Evolutionary conservation across 2,797 vertebrate species (phyloP), one percentile per base, ranked within the genome.

Genomic region (Chromobotia macracanthus): DNA sequence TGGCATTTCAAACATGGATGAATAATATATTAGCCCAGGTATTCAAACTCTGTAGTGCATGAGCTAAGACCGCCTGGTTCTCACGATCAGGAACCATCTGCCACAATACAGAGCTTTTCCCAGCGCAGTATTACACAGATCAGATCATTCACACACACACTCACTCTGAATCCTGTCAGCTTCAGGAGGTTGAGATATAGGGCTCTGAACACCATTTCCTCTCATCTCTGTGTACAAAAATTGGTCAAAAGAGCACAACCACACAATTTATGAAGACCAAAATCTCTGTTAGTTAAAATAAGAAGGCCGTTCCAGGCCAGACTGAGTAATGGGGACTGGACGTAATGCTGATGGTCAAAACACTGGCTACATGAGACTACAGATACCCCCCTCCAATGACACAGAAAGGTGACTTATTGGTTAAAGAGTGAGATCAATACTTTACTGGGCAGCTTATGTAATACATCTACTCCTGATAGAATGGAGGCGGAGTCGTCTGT

Each of bases 71-170:
- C 21, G 31, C 13, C 51, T 60, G 21, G 58, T 64, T 82, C 55
- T 51, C 67, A 46, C 53, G 67, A 69, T 7, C 51, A 53, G 28
- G 63, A 55, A 72, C 68, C 63, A 84, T 80, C 83, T 80, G 83
- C 67, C 75, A 48, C 63, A 76, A 67, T 16, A 18, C 25, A 70
- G 48, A 64, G 66, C 58, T 28, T 21, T 60, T 60, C 12, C 25
- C 58, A 60, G 58, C 1, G 6, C 31, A 38, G 61, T 23, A 60
- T 70, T 25, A 35, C 18, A 60, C 53, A 16, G 41, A 70, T 71
- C 19, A 41, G 19, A 63, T 63, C 44, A 51, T 63, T 71, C 35
- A 71, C 51, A 61, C 50, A 50, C n/a, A 46, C 19, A 23, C 19
- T 19, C 7, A 46, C 9, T 7, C 23, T 68, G 3, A 41, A 75